Percentiles rank a stretch among this genome's conserved stretches.
phyloP scores from a whole-genome alignment of 2,888 invertebrate species.

The Crioceris asparagi region DNA sequence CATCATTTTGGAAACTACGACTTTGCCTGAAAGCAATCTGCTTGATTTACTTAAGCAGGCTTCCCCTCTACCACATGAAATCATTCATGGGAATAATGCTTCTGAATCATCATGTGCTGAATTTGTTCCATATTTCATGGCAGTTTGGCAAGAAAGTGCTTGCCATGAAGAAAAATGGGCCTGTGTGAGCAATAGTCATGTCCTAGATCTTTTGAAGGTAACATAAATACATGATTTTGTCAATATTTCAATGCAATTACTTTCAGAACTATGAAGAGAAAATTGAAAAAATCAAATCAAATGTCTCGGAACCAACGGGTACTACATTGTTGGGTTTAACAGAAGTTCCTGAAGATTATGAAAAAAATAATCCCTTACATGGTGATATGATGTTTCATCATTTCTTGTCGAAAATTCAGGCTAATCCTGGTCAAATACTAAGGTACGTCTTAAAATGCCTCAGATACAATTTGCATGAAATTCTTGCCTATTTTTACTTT shows the following conservation, averaged over 20 bases:
- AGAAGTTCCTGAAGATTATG: conserved; percentile 58
- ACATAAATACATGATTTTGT: too few relatives aligned
- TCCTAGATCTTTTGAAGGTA: conserved; percentile 50
- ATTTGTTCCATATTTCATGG: conserved; percentile 46
- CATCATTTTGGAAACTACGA: conserved; percentile 66
- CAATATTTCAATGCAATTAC: too few relatives aligned
- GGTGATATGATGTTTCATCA: conserved; percentile 76
- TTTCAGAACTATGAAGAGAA: too few relatives aligned
- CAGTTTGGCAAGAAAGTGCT: conserved; percentile 54
- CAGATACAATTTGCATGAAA: neutral
- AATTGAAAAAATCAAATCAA: too few relatives aligned
- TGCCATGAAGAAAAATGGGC: conserved; percentile 9
- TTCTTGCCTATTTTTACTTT: conserved; percentile 1
- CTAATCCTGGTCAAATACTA: conserved; percentile 71
- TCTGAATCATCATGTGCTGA: conserved; percentile 23
- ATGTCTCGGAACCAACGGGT: too few relatives aligned
- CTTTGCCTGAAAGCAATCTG: conserved; percentile 57
- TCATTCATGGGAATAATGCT: conserved; percentile 25
- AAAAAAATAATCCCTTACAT: conserved; percentile 66
- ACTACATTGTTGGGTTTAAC: too few relatives aligned
- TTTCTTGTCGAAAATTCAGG: conserved; percentile 60
- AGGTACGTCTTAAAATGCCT: conserved; percentile 56
- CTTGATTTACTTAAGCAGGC: conserved; percentile 61
- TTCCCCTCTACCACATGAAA: conserved; percentile 39
- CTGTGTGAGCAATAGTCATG: conserved; percentile 37